Conservation (phyloP, 2,888 invertebrate genomes). For the Digitonthophagus gazella region DNA sequence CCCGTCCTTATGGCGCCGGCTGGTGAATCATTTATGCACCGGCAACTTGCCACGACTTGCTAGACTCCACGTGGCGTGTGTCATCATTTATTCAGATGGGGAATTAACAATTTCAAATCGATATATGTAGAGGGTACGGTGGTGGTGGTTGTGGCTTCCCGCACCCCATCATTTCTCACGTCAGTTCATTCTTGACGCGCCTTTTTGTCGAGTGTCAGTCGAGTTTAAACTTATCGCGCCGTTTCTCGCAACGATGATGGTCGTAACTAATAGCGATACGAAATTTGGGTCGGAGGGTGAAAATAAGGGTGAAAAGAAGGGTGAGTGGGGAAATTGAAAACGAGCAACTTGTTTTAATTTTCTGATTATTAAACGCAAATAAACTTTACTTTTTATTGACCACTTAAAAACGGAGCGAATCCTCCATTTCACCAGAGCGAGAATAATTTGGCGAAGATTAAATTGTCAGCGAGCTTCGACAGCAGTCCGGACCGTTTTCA, state of each 20-base stretch:
- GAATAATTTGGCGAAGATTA: neutral
- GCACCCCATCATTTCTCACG: conserved; percentile 15
- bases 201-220: neutral
- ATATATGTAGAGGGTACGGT: conserved; percentile 14
- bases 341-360: neutral
- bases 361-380: neutral
- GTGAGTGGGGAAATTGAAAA: neutral
- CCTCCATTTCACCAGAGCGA: neutral
- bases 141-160: conserved; percentile 6
- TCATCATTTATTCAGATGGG: conserved; percentile 23
- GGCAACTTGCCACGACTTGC: conserved; percentile 4
- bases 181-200: conserved; percentile 18
- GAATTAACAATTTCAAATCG: conserved; percentile 25
- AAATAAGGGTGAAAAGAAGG: neutral
- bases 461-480: neutral
- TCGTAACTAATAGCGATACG: conserved; percentile 43
- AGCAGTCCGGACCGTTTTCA: neutral
- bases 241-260: conserved; percentile 37
- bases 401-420: neutral
- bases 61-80: conserved; percentile 10
- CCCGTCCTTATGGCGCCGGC: neutral
- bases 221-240: neutral
- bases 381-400: neutral
- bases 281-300: conserved; percentile 31
- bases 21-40: neutral